Evolutionary conservation across 2,888 invertebrate species (phyloP).

Genomic region (Andrena trimmerana): DNA sequence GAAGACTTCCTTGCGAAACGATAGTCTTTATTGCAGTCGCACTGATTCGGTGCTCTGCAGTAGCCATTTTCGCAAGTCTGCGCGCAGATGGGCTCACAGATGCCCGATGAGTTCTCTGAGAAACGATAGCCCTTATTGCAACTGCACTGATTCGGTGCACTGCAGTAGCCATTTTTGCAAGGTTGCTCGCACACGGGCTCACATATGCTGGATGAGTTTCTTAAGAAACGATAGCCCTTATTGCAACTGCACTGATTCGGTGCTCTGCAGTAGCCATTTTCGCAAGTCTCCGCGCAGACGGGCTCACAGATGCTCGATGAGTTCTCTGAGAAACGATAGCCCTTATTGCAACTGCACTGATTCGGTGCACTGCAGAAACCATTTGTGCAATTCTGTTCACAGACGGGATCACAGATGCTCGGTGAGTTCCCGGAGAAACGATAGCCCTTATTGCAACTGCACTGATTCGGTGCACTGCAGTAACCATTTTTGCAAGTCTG

Average conservation of each 20-base stretch:
- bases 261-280: slow-evolving; percentile 85
- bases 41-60: slow-evolving; percentile 84
- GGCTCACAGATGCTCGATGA: slow-evolving; percentile 74
- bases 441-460: too few relatives aligned
- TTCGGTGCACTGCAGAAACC: slow-evolving; percentile 68
- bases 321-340: too few relatives aligned
- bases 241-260: slow-evolving; percentile 83
- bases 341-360: slow-evolving; percentile 69
- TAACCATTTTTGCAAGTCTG: slow-evolving; percentile 72
- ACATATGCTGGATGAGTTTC: slow-evolving; percentile 59
- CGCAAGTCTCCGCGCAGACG: slow-evolving; percentile 82
- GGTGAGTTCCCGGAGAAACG: too few relatives aligned
- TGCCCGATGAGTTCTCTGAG: slow-evolving; percentile 73
- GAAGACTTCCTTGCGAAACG: slow-evolving; percentile 66
- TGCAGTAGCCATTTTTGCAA: slow-evolving; percentile 86
- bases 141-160: slow-evolving; percentile 82
- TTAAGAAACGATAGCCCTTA: slow-evolving; percentile 81
- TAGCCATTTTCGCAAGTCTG: slow-evolving; percentile 85
- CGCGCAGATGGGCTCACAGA: slow-evolving; percentile 72
- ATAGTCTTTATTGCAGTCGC: slow-evolving; percentile 84
- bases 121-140: slow-evolving; percentile 84
- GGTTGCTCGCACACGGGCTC: slow-evolving; percentile 79
- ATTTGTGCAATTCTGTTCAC: too few relatives aligned
- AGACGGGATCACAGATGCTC: too few relatives aligned
- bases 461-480: too few relatives aligned